Percentiles rank a stretch among this genome's conserved stretches.
Conservation (phyloP, 64 coral and sea anemone genomes). For the Orbicella faveolata region DNA sequence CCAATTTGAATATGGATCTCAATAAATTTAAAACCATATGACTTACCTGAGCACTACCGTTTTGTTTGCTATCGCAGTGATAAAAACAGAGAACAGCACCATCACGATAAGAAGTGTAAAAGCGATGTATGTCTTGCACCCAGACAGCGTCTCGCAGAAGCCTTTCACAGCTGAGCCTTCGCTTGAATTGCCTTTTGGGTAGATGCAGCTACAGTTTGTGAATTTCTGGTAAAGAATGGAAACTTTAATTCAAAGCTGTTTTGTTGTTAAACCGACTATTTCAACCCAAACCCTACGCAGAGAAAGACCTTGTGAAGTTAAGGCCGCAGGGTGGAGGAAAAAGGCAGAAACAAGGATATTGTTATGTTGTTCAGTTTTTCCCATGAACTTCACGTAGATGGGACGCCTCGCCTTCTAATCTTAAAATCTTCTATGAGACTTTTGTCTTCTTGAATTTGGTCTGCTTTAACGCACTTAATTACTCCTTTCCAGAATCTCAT, state of each 20-base stretch:
- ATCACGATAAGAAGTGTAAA: constrained; percentile 58
- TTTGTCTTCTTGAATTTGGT: too few species aligned
- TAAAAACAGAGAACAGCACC: constrained; percentile 71
- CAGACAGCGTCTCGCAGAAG: constrained; percentile 61
- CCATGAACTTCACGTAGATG: too few species aligned
- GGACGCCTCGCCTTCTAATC: too few species aligned
- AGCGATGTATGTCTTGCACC: constrained; percentile 83
- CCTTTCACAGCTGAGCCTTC: constrained; percentile 54
- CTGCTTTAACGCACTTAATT: too few species aligned
- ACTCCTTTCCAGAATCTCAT: too few species aligned
- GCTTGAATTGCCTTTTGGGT: constrained; percentile 46
- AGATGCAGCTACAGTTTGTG: constrained; percentile 75
- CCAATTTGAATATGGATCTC: too few species aligned
- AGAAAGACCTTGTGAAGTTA: too few species aligned
- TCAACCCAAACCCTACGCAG: too few species aligned
- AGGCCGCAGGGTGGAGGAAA: too few species aligned
- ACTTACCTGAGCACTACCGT: constrained; percentile 86
- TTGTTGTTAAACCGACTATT: background rate
- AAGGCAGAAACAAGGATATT: too few species aligned
- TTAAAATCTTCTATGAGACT: too few species aligned
- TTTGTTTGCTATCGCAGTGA: constrained; percentile 76
- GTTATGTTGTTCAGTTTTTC: too few species aligned
- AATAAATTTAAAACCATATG: background rate
- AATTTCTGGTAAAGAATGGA: constrained; percentile 45
- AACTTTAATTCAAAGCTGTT: background rate